Percentiles rank a stretch among this genome's conserved stretches.
Conservation (phyloP, 2,113 vertebrate species). For the Cyanoramphus novaezelandiae region DNA sequence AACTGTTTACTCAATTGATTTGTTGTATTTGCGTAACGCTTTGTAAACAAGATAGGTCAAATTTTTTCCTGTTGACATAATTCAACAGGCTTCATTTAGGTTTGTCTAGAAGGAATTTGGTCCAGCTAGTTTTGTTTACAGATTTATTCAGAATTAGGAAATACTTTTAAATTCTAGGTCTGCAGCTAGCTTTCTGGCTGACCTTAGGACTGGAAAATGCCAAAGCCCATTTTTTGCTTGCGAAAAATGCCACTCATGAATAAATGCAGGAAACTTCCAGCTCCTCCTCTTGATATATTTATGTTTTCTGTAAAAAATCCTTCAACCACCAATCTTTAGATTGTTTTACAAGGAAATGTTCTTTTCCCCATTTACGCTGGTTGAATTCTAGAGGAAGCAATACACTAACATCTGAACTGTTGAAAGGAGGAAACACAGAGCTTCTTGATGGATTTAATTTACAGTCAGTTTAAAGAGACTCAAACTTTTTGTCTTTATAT, state of each 20-base stretch:
- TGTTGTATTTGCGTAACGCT: background rate
- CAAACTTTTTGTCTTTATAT: background rate
- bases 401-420: background rate
- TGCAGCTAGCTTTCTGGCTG: background rate
- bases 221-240: background rate
- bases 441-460: background rate
- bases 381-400: background rate
- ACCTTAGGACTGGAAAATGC: background rate
- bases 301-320: background rate
- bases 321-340: background rate
- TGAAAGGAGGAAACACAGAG: background rate
- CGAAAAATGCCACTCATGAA: background rate
- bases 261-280: background rate
- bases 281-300: background rate
- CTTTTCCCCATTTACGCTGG: background rate
- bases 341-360: background rate
- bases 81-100: background rate
- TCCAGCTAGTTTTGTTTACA: background rate
- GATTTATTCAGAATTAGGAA: background rate
- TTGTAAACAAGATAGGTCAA: conserved; percentile 12
- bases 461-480: background rate
- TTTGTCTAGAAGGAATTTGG: background rate
- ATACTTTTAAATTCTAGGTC: background rate
- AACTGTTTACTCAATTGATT: conserved; percentile 32
- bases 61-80: conserved; percentile 28